Evolutionary conservation across 2,113 vertebrate genomes (phyloP).

Genomic region (Semnopithecus entellus): DNA sequence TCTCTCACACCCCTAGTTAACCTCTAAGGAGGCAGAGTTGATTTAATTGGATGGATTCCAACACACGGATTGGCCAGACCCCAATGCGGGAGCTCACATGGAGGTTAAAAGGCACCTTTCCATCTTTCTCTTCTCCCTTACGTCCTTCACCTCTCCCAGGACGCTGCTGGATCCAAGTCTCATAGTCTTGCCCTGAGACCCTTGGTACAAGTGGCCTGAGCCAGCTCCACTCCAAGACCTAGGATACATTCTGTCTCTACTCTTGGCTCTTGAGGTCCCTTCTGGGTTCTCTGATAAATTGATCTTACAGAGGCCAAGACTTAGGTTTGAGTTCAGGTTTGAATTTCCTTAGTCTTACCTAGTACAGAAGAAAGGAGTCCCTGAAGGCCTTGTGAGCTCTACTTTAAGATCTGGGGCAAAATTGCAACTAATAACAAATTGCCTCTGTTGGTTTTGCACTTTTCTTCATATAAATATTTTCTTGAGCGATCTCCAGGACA

Average conservation of each 20-base stretch:
- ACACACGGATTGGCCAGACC: neutral
- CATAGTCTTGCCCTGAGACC: neutral
- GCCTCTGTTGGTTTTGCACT: neutral
- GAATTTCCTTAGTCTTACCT: neutral
- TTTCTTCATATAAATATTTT: neutral
- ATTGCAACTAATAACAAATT: neutral
- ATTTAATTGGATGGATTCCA: neutral
- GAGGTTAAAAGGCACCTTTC: rapidly evolving
- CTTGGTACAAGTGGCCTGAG: neutral
- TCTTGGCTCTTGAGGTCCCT: neutral
- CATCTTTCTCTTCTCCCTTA: neutral
- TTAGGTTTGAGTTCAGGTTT: neutral
- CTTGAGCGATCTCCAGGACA: neutral
- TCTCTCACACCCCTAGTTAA: neutral
- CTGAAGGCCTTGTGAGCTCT: neutral
- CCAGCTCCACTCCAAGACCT: neutral
- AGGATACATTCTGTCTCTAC: neutral
- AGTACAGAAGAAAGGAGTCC: neutral
- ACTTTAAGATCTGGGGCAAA: neutral
- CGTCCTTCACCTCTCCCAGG: neutral
- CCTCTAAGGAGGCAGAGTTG: neutral
- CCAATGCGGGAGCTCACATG: neutral
- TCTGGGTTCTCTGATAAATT: neutral
- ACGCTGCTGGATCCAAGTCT: neutral
- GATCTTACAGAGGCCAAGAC: neutral